Evolutionary conservation across 1,140 invertebrate species (phyloP).

Genomic region (Panagrolaimus sp.): DNA sequence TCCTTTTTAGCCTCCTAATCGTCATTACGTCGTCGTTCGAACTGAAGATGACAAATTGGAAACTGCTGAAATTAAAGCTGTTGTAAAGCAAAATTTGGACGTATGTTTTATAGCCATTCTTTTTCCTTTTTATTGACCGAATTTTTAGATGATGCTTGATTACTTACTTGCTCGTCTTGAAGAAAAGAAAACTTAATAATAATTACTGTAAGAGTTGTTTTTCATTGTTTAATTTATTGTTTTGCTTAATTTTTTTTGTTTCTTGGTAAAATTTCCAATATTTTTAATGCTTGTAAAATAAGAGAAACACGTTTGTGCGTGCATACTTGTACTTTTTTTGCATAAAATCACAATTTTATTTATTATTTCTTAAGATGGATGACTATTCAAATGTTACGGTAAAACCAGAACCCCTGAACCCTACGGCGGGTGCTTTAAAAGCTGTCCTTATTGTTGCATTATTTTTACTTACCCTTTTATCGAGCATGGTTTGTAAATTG

Average conservation of each 20-base stretch:
- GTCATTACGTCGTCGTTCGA: no score
- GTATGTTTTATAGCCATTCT: background rate
- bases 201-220: background rate
- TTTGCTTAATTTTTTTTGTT: background rate
- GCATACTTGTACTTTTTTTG: background rate
- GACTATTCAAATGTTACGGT: background rate
- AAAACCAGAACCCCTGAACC: slow-evolving; percentile 8
- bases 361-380: background rate
- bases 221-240: background rate
- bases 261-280: background rate
- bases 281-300: background rate
- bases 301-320: background rate
- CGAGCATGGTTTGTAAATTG: slow-evolving; percentile 40
- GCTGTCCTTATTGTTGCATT: slow-evolving; percentile 44
- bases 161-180: background rate
- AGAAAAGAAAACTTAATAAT: background rate
- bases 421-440: slow-evolving; percentile 43
- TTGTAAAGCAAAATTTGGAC: background rate
- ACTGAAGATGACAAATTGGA: background rate
- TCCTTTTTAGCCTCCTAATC: no score
- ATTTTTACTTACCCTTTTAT: slow-evolving; percentile 51
- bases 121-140: background rate
- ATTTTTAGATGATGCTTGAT: background rate
- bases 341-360: background rate
- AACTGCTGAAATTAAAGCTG: background rate